Percentiles rank a stretch among this genome's conserved stretches.
Conservation (phyloP, 2,113 vertebrate genomes). For the Lonchura striata region DNA sequence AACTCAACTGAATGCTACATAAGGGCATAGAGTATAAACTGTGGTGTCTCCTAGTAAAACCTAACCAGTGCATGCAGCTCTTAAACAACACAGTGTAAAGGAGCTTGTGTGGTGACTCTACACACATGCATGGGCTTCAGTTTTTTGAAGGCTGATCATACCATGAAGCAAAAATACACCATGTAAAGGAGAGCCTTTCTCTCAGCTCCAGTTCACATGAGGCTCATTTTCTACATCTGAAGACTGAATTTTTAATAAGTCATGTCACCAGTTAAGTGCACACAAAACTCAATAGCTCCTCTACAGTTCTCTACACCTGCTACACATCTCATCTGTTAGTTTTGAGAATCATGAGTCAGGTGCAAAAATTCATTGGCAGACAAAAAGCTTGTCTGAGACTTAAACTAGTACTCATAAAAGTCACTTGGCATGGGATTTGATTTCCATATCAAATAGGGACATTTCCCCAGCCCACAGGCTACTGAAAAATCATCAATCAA, state of each 20-base stretch:
- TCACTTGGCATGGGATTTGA: not conserved
- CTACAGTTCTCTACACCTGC: not conserved
- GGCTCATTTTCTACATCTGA: not conserved
- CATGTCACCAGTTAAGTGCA: not conserved
- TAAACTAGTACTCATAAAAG: not conserved
- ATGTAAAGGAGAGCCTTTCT: not conserved
- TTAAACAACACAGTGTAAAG: not conserved
- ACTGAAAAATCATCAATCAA: not conserved
- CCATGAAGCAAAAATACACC: not conserved
- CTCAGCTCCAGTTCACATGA: not conserved
- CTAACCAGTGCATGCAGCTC: not conserved
- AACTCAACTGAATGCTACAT: not conserved
- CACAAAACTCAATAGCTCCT: not conserved
- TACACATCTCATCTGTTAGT: not conserved
- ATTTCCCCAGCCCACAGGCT: not conserved
- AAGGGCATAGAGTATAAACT: not conserved
- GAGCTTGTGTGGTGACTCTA: not conserved
- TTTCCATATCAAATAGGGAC: not conserved
- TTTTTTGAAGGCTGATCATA: not conserved
- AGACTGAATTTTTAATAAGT: not conserved
- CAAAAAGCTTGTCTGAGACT: not conserved
- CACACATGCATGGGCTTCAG: not conserved
- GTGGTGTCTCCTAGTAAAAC: not conserved
- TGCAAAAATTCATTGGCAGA: not conserved
- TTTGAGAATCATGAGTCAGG: not conserved